Evolutionary conservation across 2,797 vertebrate species (phyloP).

Genomic region (Todus mexicanus): DNA sequence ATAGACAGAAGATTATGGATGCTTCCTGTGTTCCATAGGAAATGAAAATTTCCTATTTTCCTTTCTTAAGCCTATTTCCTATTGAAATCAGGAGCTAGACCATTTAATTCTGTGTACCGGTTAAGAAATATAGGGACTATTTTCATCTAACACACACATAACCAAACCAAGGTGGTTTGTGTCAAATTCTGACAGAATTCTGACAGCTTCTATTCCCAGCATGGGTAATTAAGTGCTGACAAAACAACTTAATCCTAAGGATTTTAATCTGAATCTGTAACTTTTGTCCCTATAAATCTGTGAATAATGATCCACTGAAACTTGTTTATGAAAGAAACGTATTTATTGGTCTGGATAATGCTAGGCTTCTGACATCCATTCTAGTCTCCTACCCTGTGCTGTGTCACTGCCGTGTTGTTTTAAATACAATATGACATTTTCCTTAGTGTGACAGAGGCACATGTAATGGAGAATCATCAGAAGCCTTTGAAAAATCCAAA

Average conservation of each 20-base stretch:
- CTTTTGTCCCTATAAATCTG: background rate
- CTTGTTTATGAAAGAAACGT: background rate
- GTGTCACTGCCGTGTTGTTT: background rate
- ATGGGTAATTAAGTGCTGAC: background rate
- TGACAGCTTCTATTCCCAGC: background rate
- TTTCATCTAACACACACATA: background rate
- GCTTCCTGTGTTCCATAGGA: slow-evolving; percentile 61
- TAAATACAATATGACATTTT: background rate
- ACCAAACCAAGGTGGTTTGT: background rate
- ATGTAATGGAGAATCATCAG: background rate
- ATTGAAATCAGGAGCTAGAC: slow-evolving; percentile 24
- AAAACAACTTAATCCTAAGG: background rate
- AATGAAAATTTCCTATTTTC: slow-evolving; percentile 58
- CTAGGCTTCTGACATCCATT: background rate
- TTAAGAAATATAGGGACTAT: slow-evolving; percentile 33
- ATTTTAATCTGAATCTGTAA: slow-evolving; percentile 3
- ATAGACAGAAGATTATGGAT: slow-evolving; percentile 47
- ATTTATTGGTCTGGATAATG: background rate
- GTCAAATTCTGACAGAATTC: background rate
- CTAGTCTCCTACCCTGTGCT: background rate
- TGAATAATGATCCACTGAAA: background rate
- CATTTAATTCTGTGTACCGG: slow-evolving; percentile 19
- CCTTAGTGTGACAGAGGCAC: background rate
- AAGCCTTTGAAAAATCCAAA: background rate
- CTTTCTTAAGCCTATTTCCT: slow-evolving; percentile 57